Conservation (phyloP, 2,888 invertebrate species). For the Exephanes ischioxanthus region DNA sequence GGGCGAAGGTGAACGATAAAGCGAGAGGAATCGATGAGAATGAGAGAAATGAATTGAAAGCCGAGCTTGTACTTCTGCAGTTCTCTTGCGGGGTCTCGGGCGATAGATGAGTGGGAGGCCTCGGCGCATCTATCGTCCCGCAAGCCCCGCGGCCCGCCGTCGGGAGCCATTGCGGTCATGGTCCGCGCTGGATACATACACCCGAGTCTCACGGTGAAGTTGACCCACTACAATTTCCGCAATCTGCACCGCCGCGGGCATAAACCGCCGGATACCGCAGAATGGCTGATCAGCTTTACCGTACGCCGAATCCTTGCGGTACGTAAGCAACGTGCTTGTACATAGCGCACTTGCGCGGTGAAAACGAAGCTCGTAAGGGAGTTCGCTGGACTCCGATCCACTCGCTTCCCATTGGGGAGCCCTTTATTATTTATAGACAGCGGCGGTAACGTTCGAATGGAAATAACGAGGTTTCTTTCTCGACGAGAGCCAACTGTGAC, state of each 20-base stretch:
- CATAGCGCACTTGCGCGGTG: not conserved
- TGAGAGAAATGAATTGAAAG: conserved; percentile 17
- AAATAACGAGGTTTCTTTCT: not conserved
- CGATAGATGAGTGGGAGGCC: conserved; percentile 15
- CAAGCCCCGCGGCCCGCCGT: not conserved
- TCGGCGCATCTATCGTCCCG: conserved; percentile 3
- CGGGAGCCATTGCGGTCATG: conserved; percentile 7
- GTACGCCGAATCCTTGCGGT: not conserved
- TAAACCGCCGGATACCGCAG: not conserved
- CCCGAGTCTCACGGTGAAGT: not conserved
- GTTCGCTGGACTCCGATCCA: not conserved
- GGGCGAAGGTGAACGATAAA: conserved; percentile 21
- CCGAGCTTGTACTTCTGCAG: conserved; percentile 4
- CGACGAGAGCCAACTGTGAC: not conserved
- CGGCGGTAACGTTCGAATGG: not conserved
- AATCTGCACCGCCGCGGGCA: not conserved
- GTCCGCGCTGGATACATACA: conserved; percentile 4
- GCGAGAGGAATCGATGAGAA: conserved; percentile 22
- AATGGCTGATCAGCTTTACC: conserved; percentile 7
- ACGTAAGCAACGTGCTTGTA: not conserved
- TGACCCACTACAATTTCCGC: conserved; percentile 1
- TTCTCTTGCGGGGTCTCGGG: conserved; percentile 10
- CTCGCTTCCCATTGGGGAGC: not conserved
- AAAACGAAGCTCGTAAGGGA: not conserved
- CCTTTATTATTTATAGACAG: not conserved